phyloP scores from a whole-genome alignment of 2,113 vertebrate species.

The Otocyon megalotis region DNA sequence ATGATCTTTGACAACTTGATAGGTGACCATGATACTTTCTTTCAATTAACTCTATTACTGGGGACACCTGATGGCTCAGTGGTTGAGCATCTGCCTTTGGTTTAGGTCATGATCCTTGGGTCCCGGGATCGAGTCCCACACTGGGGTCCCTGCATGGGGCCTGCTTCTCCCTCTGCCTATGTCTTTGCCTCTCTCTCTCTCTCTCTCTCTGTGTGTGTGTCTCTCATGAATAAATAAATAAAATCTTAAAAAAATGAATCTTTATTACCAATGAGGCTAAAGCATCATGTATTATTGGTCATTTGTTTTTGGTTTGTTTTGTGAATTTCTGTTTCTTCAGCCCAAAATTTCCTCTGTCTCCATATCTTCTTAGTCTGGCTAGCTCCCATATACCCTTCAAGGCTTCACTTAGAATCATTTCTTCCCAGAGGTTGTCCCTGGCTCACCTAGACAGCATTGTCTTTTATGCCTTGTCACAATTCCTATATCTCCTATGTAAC shows the following conservation, averaged over 20 bases:
- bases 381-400: not conserved
- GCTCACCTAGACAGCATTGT: not conserved
- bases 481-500: not conserved
- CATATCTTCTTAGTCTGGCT: not conserved
- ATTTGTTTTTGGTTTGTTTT: not conserved
- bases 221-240: no score
- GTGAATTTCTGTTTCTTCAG: not conserved
- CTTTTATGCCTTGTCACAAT: not conserved
- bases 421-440: not conserved
- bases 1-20: not conserved
- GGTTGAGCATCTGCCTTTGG: no score
- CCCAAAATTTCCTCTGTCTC: not conserved
- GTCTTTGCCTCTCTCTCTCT: no score
- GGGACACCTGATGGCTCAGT: no score
- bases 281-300: not conserved
- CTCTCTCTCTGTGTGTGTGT: no score
- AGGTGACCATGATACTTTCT: not conserved
- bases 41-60: not conserved
- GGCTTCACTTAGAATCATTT: not conserved
- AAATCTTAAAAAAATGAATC: not conserved
- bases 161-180: no score
- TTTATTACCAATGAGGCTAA: constrained; percentile 28
- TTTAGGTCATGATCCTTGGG: no score
- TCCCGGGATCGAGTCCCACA: no score
- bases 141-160: no score